Evolutionary conservation across 2,113 vertebrate genomes (phyloP).

Genomic region (Sinocyclocheilus anophthalmus): DNA sequence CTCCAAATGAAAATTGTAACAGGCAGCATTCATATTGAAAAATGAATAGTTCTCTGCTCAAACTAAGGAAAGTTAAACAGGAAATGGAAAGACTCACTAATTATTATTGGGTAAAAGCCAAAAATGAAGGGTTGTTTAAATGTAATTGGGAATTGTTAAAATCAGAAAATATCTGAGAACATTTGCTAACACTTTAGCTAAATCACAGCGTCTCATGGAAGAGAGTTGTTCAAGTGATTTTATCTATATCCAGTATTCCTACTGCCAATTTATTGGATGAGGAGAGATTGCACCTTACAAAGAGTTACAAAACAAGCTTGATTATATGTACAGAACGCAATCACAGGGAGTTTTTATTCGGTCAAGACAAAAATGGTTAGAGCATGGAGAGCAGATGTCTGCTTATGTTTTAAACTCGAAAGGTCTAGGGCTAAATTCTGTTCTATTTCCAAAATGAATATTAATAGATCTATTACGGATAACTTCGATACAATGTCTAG

Average conservation of each 20-base stretch:
- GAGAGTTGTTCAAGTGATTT: no score
- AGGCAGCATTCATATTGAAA: not conserved
- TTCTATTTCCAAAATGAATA: not conserved
- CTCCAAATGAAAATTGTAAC: not conserved
- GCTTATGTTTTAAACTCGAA: constrained; percentile 32
- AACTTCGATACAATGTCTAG: not conserved
- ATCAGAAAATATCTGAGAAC: constrained; percentile 15
- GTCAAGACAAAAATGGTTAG: constrained; percentile 34
- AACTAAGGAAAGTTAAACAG: not conserved
- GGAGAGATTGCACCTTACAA: not conserved
- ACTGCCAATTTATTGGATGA: not conserved
- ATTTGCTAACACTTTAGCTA: not conserved
- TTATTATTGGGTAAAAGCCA: constrained; percentile 3
- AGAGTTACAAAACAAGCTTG: not conserved
- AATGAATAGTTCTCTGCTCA: not conserved
- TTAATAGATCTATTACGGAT: constrained; percentile 23
- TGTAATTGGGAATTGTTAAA: constrained; percentile 40
- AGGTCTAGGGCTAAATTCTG: not conserved
- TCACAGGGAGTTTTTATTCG: constrained; percentile 28
- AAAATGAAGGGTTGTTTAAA: not conserved
- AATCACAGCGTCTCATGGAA: not conserved
- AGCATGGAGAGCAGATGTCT: constrained; percentile 26
- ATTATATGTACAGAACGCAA: not conserved
- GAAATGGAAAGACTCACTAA: not conserved
- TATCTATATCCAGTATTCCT: no score